Conservation (phyloP, 1,140 invertebrate species). For the Alviniconcha marisindica region DNA sequence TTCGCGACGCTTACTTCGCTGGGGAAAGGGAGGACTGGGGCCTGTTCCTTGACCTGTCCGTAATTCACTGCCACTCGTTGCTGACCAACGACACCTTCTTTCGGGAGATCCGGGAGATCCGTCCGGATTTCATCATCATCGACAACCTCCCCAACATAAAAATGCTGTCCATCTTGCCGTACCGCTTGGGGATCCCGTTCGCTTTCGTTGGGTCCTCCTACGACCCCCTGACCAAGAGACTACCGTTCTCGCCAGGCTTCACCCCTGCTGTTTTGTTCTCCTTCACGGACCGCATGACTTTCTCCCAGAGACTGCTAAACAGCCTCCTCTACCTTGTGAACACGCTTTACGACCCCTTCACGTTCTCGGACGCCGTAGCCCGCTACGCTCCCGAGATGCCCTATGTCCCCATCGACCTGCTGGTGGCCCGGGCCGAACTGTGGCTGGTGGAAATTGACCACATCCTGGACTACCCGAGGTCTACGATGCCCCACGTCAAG, state of each 20-base stretch:
- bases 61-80: background rate
- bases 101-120: background rate
- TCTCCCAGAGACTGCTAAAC: conserved; percentile 32
- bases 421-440: conserved; percentile 36
- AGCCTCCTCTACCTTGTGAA: background rate
- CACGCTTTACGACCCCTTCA: background rate
- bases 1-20: background rate
- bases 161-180: background rate
- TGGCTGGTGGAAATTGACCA: conserved; percentile 46
- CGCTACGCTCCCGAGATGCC: conserved; percentile 40
- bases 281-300: background rate
- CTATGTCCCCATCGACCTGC: conserved; percentile 3
- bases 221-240: background rate
- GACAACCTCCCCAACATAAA: background rate
- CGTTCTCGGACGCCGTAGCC: background rate
- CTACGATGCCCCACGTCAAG: conserved; percentile 51
- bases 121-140: background rate
- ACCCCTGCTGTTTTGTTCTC: background rate
- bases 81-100: background rate
- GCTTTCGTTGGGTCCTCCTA: background rate
- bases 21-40: background rate
- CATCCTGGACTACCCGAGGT: conserved; percentile 45
- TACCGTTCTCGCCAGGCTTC: background rate
- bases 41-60: background rate
- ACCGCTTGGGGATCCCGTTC: background rate